These are phyloP conservation scores for Pithys albifrons DNA, from an alignment of 2,113 vertebrate genomes.

Conservation along the genomic window DNA sequence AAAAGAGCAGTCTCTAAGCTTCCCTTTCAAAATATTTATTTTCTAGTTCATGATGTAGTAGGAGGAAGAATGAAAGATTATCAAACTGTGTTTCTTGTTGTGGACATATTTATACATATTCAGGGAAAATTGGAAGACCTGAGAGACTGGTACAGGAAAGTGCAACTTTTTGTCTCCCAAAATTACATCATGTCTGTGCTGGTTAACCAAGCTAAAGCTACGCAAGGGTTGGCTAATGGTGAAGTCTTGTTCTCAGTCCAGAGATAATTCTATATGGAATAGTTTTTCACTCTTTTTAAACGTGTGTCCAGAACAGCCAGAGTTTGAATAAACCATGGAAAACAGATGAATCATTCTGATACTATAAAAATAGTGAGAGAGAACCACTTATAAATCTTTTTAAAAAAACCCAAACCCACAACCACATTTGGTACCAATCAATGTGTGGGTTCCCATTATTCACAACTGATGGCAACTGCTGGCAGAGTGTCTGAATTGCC, in stretches of 20 bases:
- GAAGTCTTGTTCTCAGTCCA: not conserved
- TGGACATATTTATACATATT: accelerated
- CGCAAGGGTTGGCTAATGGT: not conserved
- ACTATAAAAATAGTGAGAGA: not conserved
- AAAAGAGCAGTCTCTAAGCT: not conserved
- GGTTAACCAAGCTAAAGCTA: not conserved
- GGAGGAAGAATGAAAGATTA: not conserved
- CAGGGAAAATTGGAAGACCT: not conserved
- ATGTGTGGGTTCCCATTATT: not conserved
- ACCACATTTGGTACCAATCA: not conserved
- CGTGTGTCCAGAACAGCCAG: not conserved
- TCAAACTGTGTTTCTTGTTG: not conserved
- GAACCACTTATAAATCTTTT: not conserved
- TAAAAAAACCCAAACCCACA: not conserved
- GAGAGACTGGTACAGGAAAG: not conserved
- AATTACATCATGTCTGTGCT: not conserved
- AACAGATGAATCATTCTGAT: not conserved
- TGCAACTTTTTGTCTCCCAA: not conserved
- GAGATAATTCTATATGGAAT: not conserved
- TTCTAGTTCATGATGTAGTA: not conserved
- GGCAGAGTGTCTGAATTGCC: not conserved
- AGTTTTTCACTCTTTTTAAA: not conserved
- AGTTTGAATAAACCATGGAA: not conserved
- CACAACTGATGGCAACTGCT: not conserved
- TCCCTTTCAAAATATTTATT: not conserved